Evolutionary conservation across 1,140 invertebrate genomes (phyloP).

Genomic region (Goniozus legneri): DNA sequence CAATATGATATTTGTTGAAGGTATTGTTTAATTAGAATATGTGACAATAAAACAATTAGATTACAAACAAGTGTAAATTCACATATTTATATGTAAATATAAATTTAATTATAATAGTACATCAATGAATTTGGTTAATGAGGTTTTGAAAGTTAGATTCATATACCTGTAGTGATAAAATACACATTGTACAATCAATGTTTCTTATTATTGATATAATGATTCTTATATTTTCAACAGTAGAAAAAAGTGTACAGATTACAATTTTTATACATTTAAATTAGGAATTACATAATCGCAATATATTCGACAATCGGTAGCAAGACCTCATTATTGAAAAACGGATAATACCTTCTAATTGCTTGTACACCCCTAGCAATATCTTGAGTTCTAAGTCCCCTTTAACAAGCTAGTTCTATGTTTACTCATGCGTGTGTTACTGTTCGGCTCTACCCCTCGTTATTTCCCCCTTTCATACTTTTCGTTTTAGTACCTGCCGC

Average conservation of each 20-base stretch:
- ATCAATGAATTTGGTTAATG: background rate
- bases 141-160: background rate
- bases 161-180: background rate
- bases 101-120: background rate
- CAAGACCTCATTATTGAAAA: slow-evolving; percentile 12
- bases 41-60: too few relatives aligned
- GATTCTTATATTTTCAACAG: background rate
- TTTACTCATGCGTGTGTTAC: slow-evolving; percentile 40
- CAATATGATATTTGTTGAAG: too few relatives aligned
- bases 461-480: slow-evolving; percentile 37
- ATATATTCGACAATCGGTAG: slow-evolving; percentile 6
- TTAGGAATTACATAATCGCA: background rate
- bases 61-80: slow-evolving; percentile 30
- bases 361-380: slow-evolving; percentile 32
- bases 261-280: background rate
- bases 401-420: slow-evolving; percentile 13
- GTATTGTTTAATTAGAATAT: too few relatives aligned
- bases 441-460: slow-evolving; percentile 24
- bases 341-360: slow-evolving; percentile 47
- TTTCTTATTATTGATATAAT: too few relatives aligned
- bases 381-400: slow-evolving; percentile 24
- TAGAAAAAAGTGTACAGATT: background rate
- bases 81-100: slow-evolving; percentile 28
- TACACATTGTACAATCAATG: too few relatives aligned
- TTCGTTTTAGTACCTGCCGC: slow-evolving; percentile 49